These are phyloP conservation scores for Sebastes itinus DNA, from an alignment of 2,797 vertebrate genomes.

Conservation along the genomic window DNA sequence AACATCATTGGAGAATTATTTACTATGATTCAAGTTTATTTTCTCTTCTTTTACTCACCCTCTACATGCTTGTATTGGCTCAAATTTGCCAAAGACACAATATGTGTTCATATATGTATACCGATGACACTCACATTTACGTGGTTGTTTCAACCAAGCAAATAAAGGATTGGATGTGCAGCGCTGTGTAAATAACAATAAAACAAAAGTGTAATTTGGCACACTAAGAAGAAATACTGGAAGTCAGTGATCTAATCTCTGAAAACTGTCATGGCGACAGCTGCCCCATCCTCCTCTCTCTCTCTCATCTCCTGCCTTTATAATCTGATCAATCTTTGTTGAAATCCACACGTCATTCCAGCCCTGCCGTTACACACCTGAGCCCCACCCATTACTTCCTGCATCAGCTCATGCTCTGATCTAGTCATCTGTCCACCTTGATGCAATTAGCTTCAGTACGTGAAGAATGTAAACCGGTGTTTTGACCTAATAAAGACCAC, in stretches of 20 bases:
- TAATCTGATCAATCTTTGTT: constrained; percentile 15
- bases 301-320: not conserved
- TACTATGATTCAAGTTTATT: not conserved
- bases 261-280: not conserved
- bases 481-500: not conserved
- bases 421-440: not conserved
- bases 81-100: not conserved
- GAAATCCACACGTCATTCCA: not conserved
- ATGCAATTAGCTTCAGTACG: not conserved
- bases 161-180: not conserved
- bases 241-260: not conserved
- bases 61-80: not conserved
- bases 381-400: not conserved
- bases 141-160: not conserved
- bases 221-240: not conserved
- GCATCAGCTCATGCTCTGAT: not conserved
- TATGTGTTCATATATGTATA: not conserved
- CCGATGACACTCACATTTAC: not conserved
- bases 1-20: not conserved
- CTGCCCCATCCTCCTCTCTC: not conserved
- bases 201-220: not conserved
- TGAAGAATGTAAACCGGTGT: not conserved
- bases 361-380: constrained; percentile 10
- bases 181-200: not conserved
- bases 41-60: not conserved